Evolutionary conservation across 2,797 vertebrate genomes (phyloP).

Genomic region (Echeneis naucrates): DNA sequence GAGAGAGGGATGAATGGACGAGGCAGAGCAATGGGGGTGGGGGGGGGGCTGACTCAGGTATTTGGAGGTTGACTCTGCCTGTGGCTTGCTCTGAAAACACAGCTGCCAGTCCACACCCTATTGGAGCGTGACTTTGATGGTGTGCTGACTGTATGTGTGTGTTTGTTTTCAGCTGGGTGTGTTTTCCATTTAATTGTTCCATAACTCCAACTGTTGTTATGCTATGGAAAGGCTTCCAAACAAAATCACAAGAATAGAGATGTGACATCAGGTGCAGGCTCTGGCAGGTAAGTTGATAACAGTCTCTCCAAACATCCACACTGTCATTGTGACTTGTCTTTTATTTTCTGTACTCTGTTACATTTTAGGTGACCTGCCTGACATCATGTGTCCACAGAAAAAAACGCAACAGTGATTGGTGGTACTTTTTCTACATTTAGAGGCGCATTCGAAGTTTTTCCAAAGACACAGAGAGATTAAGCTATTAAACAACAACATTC

Average conservation of each 20-base stretch:
- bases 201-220: not conserved
- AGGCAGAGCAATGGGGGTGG: constrained; percentile 15
- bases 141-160: not conserved
- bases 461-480: too few species aligned
- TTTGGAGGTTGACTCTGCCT: constrained; percentile 22
- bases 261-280: constrained; percentile 5
- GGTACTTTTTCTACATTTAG: too few species aligned
- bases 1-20: constrained; percentile 25
- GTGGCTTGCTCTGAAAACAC: constrained; percentile 61
- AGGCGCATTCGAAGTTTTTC: too few species aligned
- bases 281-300: not conserved
- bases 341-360: not conserved
- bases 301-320: not conserved
- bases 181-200: not conserved
- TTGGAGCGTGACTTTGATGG: not conserved
- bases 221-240: constrained; percentile 11
- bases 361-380: not conserved
- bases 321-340: constrained; percentile 10
- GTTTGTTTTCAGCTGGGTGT: not conserved
- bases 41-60: constrained; percentile 53
- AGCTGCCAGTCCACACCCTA: constrained; percentile 49
- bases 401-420: too few species aligned
- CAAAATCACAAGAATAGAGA: constrained; percentile 26
- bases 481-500: not conserved
- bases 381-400: not conserved